Base-by-base conservation (phyloP, 64 coral and sea anemone genomes). In the Stichodactyla helianthus region DNA sequence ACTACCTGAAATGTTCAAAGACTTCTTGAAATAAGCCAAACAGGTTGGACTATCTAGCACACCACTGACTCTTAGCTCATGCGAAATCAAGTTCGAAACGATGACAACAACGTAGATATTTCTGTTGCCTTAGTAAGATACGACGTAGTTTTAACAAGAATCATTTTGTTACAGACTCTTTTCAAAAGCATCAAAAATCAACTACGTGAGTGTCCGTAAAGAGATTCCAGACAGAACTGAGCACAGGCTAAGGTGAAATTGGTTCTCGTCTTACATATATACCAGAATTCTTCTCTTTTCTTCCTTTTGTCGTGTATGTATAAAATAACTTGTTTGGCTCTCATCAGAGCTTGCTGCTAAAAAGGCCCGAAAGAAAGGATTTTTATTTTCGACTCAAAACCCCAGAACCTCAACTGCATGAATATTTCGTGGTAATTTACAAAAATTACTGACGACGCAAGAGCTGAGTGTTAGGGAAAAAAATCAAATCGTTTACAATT, bases 11-110 rank as follows among this genome's bases (percentile, higher is more conserved):
- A 74, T 3, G 27, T 27, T 74, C 68, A 31, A 74, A 31, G 9
- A 27, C 68, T 74, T 11, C 68, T 74, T 74, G 22, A 74, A 74
- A 35, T 74, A 14, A 74, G 11, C 68, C 68, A 74, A 74, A 74
- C 68, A 74, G 26, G 27, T 12, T 4, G 1, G 27, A 9, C 68
- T 23, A 13, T 74, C 27, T 0, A 35, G 27, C n/a, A 74, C 7
- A 74, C 68, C 68, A 74, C 68, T 25, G 23, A 74, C 68, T 26
- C 68, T 74, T 31, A 74, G 68, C 68, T 74, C 68, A 74, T 74
- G n/a, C 68, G 27, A 26, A 74, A 74, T 74, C 25, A 74, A 74
- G 22, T 7, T 31, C 13, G 68, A 31, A 0, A 12, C 7, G 6
- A 74, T 74, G 68, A 74, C 20, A 74, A 35, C 68, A 74, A 74